These are phyloP conservation scores for Temnothorax unifasciatus DNA, from an alignment of 2,888 invertebrate species.

Conservation along the genomic window DNA sequence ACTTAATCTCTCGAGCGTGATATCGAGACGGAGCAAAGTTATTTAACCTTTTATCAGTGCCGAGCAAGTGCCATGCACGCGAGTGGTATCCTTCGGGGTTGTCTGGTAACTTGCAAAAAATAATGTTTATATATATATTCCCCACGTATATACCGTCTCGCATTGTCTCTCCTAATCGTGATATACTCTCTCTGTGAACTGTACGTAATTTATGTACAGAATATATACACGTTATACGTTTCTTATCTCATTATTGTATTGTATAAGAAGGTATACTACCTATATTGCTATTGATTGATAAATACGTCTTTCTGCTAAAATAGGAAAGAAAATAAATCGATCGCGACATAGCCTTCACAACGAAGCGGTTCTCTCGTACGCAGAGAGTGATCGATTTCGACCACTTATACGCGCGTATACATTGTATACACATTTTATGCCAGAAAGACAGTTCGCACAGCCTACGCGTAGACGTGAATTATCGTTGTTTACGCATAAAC, in stretches of 20 bases:
- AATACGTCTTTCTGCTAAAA: background rate
- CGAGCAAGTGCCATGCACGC: background rate
- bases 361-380: background rate
- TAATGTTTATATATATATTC: background rate
- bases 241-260: background rate
- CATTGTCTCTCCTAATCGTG: background rate
- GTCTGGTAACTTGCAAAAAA: slow-evolving; percentile 7
- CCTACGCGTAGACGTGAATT: slow-evolving; percentile 43
- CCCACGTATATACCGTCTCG: background rate
- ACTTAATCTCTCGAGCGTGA: slow-evolving; percentile 32
- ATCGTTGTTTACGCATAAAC: slow-evolving; percentile 44
- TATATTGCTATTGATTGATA: background rate
- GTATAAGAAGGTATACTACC: background rate
- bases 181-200: background rate
- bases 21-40: slow-evolving; percentile 71
- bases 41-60: slow-evolving; percentile 74
- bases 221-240: background rate
- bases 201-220: background rate
- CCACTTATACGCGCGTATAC: background rate
- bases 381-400: background rate
- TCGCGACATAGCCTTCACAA: background rate
- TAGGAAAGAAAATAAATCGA: background rate
- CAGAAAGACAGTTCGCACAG: slow-evolving; percentile 30
- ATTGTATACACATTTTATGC: background rate
- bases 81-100: background rate